A percentile compares a stretch with the other conserved stretches of the same genome.
phyloP scores from a whole-genome alignment of 2,888 invertebrate species.

The Osedax fenrisi region DNA sequence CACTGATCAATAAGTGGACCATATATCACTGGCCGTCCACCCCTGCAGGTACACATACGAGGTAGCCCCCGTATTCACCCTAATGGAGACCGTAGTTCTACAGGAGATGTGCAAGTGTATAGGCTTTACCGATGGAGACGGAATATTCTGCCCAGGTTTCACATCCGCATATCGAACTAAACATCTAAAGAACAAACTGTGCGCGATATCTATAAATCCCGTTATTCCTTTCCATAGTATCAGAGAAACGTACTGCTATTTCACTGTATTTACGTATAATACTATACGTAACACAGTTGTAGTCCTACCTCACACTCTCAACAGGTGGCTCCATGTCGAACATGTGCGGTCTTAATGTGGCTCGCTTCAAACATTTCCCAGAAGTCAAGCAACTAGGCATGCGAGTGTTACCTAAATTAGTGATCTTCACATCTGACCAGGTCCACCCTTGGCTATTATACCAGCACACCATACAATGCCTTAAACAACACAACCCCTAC shows the following conservation, averaged over 20 bases:
- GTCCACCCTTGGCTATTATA: too few relatives aligned
- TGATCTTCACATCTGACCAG: slow-evolving; percentile 32
- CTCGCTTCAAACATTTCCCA: slow-evolving; percentile 32
- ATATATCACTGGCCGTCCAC: too few relatives aligned
- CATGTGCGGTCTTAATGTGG: slow-evolving; percentile 35
- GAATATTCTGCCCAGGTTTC: slow-evolving; percentile 43
- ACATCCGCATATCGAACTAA: too few relatives aligned
- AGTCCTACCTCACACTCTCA: neutral
- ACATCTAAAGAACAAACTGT: too few relatives aligned
- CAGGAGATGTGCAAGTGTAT: slow-evolving; percentile 38
- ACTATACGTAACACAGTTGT: too few relatives aligned
- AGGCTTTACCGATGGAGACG: slow-evolving; percentile 42
- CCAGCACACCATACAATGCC: too few relatives aligned
- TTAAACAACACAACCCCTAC: too few relatives aligned
- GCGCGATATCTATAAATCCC: too few relatives aligned
- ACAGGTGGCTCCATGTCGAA: slow-evolving; percentile 35
- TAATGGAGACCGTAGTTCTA: slow-evolving; percentile 42
- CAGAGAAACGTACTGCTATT: too few relatives aligned
- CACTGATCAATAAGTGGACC: too few relatives aligned
- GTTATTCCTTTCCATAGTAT: too few relatives aligned
- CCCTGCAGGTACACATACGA: slow-evolving; percentile 47
- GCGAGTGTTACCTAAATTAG: slow-evolving; percentile 27
- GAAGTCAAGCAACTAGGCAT: slow-evolving; percentile 33
- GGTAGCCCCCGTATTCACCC: slow-evolving; percentile 44
- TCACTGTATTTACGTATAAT: too few relatives aligned